phyloP scores from a whole-genome alignment of 2,113 vertebrate genomes.

The Campylorhamphus procurvoides region DNA sequence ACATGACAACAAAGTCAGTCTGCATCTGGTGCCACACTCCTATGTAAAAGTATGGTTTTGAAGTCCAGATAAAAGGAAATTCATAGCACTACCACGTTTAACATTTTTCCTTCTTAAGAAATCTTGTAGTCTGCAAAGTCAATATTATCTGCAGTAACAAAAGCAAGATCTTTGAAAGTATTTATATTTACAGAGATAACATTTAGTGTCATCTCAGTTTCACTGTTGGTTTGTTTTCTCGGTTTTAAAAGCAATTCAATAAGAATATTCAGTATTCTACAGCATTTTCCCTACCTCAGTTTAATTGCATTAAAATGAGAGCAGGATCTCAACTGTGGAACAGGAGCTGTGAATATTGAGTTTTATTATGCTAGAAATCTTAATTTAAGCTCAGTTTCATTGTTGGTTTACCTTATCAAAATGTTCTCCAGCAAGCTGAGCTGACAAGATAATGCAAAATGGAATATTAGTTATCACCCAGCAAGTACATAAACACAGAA shows the following conservation, averaged over 20 bases:
- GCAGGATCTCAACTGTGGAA: not conserved
- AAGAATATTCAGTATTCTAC: not conserved
- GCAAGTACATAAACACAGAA: slow-evolving; percentile 37
- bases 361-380: slow-evolving; percentile 42
- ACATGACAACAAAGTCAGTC: not conserved
- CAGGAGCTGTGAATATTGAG: not conserved
- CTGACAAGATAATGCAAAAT: slow-evolving; percentile 53
- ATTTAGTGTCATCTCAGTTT: not conserved
- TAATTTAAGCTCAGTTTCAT: slow-evolving; percentile 53
- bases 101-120: not conserved
- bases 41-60: not conserved
- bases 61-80: not conserved
- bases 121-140: not conserved
- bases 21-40: not conserved
- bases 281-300: not conserved
- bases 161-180: not conserved
- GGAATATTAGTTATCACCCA: slow-evolving; percentile 25
- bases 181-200: not conserved
- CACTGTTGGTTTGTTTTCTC: not conserved
- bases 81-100: not conserved
- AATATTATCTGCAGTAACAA: not conserved
- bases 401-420: slow-evolving; percentile 47
- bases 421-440: slow-evolving; percentile 49
- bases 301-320: not conserved
- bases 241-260: not conserved